Evolutionary conservation across 2,888 invertebrate species (phyloP).

Genomic region (Tetramorium bicarinatum): DNA sequence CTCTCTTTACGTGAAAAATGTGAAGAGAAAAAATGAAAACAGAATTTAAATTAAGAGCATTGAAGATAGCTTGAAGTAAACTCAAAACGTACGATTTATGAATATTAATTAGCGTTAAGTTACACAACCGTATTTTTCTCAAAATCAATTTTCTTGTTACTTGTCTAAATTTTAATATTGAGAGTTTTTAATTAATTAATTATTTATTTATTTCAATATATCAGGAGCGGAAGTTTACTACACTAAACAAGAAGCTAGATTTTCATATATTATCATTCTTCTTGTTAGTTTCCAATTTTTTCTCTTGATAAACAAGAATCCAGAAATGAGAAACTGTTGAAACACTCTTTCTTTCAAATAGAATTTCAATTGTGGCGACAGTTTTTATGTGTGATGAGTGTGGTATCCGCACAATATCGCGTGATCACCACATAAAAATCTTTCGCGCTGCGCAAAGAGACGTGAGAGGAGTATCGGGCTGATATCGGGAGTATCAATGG

Average conservation of each 20-base stretch:
- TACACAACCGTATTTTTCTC: too few species aligned
- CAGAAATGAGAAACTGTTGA: not conserved
- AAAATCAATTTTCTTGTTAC: too few species aligned
- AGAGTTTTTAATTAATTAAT: too few species aligned
- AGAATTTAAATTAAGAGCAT: too few species aligned
- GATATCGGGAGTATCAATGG: slow-evolving; percentile 52
- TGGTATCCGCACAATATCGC: slow-evolving; percentile 15
- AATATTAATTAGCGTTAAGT: too few species aligned
- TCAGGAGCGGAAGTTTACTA: not conserved
- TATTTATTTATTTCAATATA: not conserved
- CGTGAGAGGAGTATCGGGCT: not conserved
- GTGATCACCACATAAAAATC: slow-evolving; percentile 36
- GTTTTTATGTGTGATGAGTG: not conserved
- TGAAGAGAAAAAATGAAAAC: too few species aligned
- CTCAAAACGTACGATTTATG: too few species aligned
- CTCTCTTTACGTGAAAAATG: too few species aligned
- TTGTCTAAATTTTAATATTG: too few species aligned
- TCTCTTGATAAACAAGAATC: not conserved
- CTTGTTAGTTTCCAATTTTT: not conserved
- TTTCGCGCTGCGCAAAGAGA: not conserved
- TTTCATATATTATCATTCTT: not conserved
- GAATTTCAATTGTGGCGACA: not conserved
- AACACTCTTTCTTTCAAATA: not conserved
- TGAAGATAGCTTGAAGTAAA: too few species aligned
- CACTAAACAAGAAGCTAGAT: not conserved